Evolutionary conservation across 2,888 invertebrate genomes (phyloP), one percentile per base, ranked within the genome.

Genomic region (Odontocerum albicorne): DNA sequence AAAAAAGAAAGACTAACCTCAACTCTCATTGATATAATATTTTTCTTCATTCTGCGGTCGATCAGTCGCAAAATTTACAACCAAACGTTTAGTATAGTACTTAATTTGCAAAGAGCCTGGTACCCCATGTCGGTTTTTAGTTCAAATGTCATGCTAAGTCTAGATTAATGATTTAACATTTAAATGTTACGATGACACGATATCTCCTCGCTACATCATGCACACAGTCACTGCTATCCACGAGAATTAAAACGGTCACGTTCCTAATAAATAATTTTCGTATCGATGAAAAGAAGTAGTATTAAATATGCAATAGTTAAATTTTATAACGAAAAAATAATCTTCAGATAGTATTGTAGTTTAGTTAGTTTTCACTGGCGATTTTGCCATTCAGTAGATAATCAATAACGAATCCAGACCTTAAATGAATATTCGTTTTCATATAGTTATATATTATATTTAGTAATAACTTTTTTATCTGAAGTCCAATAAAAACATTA

Each of bases 101-200:
- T 50, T 50, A 50, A 50, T 50, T 50, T 50, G 50, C 42, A 16
- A 42, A 50, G 50, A 50, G 50, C 50, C 50, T 50, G 50, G 50
- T 50, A 50, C 50, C 50, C 50, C 20, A 21, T 40, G 50, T 32
- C 50, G 42, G 50, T 19, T 42, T 38, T 49, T 31, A 27, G 49
- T 49, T 39, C 27, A 21, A 49, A 40, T 54, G 49, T 49, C 54
- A 54, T 54, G 54, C 54, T 43, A 54, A 27, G 47, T 22, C 49
- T 43, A 49, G 42, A 54, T 59, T 59, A 59, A 59, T 59, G 59
- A 55, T 46, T 52, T 47, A 55, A 59, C 59, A 52, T 59, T 59
- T 59, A 59, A 59, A 59, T 59, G 59, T 49, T 55, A 45, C 44
- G 55, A 59, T 44, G 59, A 55, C 59, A 59, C 59, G 59, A 59